Conservation (phyloP, 53 echinoderm and acorn worm genomes). For the Stichopus horrens region DNA sequence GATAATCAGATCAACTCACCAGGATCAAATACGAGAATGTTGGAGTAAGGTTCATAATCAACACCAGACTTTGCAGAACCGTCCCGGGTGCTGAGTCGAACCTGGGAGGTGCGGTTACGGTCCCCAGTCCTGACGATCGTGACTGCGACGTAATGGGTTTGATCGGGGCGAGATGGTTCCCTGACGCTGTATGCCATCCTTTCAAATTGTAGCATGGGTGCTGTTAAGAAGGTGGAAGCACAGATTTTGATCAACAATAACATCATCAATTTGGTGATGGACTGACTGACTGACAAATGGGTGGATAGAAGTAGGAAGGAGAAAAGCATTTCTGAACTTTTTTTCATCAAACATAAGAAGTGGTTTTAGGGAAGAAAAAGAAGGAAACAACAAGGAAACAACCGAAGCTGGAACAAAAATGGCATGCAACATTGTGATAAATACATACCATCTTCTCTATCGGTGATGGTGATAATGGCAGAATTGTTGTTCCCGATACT, state of each 20-base stretch:
- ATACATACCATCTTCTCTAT: slow-evolving; percentile 90
- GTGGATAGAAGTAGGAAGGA: too few species aligned
- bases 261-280: background rate
- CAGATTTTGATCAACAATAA: background rate
- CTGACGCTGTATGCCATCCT: slow-evolving; percentile 93
- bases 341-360: too few species aligned
- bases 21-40: slow-evolving; percentile 81
- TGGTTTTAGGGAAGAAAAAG: too few species aligned
- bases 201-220: slow-evolving; percentile 92
- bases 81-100: slow-evolving; percentile 89
- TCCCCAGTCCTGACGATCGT: slow-evolving; percentile 88
- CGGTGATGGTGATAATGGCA: slow-evolving; percentile 77
- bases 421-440: too few species aligned
- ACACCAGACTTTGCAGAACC: slow-evolving; percentile 96
- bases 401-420: too few species aligned
- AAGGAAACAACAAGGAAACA: too few species aligned
- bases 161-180: slow-evolving; percentile 76
- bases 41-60: slow-evolving; percentile 93
- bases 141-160: slow-evolving; percentile 67
- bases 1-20: slow-evolving; percentile 56
- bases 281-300: background rate
- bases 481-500: slow-evolving; percentile 72
- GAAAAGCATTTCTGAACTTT: too few species aligned
- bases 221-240: slow-evolving; percentile 43
- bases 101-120: slow-evolving; percentile 89